Evolutionary conservation across 2,888 invertebrate genomes (phyloP).

Genomic region (Allacma fusca): DNA sequence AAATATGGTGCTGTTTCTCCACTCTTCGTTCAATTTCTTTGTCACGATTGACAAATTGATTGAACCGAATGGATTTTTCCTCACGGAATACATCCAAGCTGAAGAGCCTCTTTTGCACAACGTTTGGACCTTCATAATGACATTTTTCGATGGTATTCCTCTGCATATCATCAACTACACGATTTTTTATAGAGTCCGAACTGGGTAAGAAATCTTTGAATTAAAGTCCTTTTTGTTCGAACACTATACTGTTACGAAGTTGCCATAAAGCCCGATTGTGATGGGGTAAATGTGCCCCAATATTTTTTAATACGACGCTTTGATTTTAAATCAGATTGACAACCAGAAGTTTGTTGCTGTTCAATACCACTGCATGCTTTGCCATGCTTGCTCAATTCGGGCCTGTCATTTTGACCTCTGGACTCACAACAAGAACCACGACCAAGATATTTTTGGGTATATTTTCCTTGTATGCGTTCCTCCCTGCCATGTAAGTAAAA

Average conservation of each 20-base stretch:
- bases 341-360: not conserved
- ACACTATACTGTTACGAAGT: too few species aligned
- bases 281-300: too few species aligned
- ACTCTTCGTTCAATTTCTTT: not conserved
- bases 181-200: conserved; percentile 1
- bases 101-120: conserved; percentile 3
- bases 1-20: not conserved
- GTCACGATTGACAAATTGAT: not conserved
- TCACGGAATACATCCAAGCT: not conserved
- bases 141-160: not conserved
- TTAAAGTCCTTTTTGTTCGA: too few species aligned
- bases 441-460: not conserved
- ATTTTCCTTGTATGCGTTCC: not conserved
- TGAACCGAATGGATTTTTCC: not conserved
- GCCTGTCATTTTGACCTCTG: not conserved
- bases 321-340: not conserved
- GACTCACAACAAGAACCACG: not conserved
- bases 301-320: too few species aligned
- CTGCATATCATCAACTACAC: conserved; percentile 7
- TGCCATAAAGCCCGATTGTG: too few species aligned
- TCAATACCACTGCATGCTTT: not conserved
- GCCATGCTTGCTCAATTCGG: not conserved
- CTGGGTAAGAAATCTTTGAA: not conserved
- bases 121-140: conserved; percentile 1
- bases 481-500: not conserved